A percentile compares a stretch with the other conserved stretches of the same genome.
Evolutionary conservation across 2,113 vertebrate species (phyloP).

Genomic region (pig (Sus scrofa)): T2T-Sscrofa CM000825.6:48430501-48431000

Average conservation of each 20-base stretch:
- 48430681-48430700: not conserved
- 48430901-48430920: not conserved
- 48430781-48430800: too few species aligned
- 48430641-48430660: not conserved
- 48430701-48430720: not conserved
- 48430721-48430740: not conserved
- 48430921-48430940: not conserved
- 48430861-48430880: not conserved
- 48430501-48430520: not conserved
- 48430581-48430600: not conserved
- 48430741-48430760: not conserved
- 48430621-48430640: not conserved
- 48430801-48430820: too few species aligned
- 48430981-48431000: not conserved
- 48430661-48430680: not conserved
- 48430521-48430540: not conserved
- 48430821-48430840: not conserved
- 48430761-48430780: not conserved
- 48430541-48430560: not conserved
- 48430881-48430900: too few species aligned
- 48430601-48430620: not conserved
- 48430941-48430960: not conserved
- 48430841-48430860: not conserved
- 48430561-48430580: not conserved
- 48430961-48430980: not conserved